Percentiles rank a stretch among this genome's conserved stretches.
Conservation (phyloP, 2,113 vertebrate species). For the Ginglymostoma cirratum region DNA sequence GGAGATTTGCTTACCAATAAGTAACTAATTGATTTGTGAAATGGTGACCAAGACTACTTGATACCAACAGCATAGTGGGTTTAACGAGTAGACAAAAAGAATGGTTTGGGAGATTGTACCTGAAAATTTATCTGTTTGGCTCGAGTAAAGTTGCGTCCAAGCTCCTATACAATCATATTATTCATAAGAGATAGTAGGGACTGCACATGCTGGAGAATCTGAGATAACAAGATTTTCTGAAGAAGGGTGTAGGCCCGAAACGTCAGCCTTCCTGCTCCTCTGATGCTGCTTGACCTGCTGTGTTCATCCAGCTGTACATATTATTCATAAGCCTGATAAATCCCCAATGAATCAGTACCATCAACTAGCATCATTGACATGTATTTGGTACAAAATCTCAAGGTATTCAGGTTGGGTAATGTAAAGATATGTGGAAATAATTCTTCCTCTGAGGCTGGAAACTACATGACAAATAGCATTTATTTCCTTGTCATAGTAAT, state of each 20-base stretch:
- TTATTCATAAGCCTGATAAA: background rate
- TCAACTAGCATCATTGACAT: background rate
- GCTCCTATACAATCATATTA: background rate
- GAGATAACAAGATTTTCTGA: no score
- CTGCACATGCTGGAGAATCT: no score
- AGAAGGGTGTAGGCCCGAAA: no score
- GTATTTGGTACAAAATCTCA: background rate
- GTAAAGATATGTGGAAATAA: background rate
- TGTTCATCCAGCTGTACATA: no score
- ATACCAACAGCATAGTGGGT: background rate
- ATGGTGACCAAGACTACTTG: no score
- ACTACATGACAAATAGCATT: background rate
- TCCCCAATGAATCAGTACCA: background rate
- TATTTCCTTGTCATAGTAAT: background rate
- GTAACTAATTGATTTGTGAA: no score
- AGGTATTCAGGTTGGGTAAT: background rate
- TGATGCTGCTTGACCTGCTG: no score
- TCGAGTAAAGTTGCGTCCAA: background rate
- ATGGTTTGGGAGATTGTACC: background rate
- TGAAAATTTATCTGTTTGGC: background rate
- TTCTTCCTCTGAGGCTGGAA: background rate
- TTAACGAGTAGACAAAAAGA: background rate
- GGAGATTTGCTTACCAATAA: no score
- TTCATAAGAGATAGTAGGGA: background rate
- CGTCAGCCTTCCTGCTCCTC: no score